These are phyloP conservation scores for Hirtodrosophila duncani DNA, from an alignment of 2,888 invertebrate genomes.

Conservation along the genomic window DNA sequence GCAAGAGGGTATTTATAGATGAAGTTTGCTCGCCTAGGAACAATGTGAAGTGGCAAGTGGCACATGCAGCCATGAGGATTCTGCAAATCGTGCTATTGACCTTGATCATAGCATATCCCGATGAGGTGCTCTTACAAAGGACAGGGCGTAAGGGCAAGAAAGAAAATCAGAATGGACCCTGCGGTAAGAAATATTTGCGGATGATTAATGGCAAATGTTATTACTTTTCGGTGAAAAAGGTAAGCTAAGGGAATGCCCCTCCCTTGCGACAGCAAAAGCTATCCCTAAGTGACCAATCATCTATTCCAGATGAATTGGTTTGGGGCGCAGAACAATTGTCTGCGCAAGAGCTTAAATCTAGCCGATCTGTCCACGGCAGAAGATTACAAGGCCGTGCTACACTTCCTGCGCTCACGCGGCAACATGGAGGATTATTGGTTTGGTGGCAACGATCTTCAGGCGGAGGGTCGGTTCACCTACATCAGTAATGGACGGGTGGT, in stretches of 20 bases:
- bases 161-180: conserved; percentile 35
- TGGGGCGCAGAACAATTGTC: conserved; percentile 55
- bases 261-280: background rate
- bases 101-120: conserved; percentile 34
- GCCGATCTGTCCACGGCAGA: conserved; percentile 35
- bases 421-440: conserved; percentile 55
- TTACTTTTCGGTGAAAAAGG: conserved; percentile 45
- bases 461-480: conserved; percentile 48
- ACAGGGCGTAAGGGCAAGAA: conserved; percentile 10
- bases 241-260: conserved; percentile 32
- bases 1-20: conserved; percentile 55
- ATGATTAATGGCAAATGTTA: conserved; percentile 48
- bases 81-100: conserved; percentile 44
- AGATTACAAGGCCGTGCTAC: conserved; percentile 34
- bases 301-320: conserved; percentile 51
- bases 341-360: conserved; percentile 48
- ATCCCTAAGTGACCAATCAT: too few species aligned
- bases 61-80: conserved; percentile 42
- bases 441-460: conserved; percentile 51
- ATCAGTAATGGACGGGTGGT: conserved; percentile 46
- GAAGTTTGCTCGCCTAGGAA: too few species aligned
- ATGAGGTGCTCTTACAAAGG: conserved; percentile 22
- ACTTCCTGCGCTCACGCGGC: conserved; percentile 17
- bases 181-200: conserved; percentile 38
- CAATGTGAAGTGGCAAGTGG: too few species aligned